These are phyloP conservation scores for Gonioctena quinquepunctata DNA, from an alignment of 1,140 invertebrate species.

Conservation along the genomic window DNA sequence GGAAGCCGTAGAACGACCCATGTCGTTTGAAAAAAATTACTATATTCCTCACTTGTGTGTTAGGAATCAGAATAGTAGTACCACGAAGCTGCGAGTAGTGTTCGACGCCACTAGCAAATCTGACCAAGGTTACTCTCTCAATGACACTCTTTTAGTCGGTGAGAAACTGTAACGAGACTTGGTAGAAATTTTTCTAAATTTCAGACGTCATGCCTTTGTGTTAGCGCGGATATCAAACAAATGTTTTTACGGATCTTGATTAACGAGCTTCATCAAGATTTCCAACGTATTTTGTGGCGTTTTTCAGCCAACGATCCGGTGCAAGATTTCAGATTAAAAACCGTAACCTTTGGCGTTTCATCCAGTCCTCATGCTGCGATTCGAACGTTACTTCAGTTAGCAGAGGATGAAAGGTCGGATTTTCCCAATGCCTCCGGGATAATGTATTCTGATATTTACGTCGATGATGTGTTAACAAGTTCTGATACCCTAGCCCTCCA, in stretches of 20 bases:
- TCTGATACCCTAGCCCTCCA: conserved; percentile 26
- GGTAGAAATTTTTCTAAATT: conserved; percentile 42
- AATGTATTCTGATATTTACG: conserved; percentile 36
- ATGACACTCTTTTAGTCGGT: conserved; percentile 39
- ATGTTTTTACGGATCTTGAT: conserved; percentile 54
- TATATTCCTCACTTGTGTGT: conserved; percentile 55
- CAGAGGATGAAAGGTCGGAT: conserved; percentile 38
- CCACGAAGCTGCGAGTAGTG: conserved; percentile 48
- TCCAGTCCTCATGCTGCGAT: conserved; percentile 38
- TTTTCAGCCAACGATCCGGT: conserved; percentile 29
- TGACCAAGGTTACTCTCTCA: conserved; percentile 34
- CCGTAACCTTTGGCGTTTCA: too few species aligned
- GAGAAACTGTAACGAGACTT: conserved; percentile 47
- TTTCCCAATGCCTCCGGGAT: conserved; percentile 27
- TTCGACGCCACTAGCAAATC: conserved; percentile 46
- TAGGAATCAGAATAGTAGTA: conserved; percentile 38
- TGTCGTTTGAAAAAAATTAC: conserved; percentile 47
- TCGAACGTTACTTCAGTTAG: conserved; percentile 48
- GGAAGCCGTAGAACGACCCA: conserved; percentile 34
- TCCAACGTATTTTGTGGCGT: conserved; percentile 50
- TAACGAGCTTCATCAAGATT: conserved; percentile 26
- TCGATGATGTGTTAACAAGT: conserved; percentile 54
- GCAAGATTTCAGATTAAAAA: conserved; percentile 40
- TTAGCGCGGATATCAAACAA: conserved; percentile 54
- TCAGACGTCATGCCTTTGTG: conserved; percentile 43